Base-by-base conservation (phyloP, 37 sponge, comb jelly and placozoan species). In the Ianthella basta region DNA sequence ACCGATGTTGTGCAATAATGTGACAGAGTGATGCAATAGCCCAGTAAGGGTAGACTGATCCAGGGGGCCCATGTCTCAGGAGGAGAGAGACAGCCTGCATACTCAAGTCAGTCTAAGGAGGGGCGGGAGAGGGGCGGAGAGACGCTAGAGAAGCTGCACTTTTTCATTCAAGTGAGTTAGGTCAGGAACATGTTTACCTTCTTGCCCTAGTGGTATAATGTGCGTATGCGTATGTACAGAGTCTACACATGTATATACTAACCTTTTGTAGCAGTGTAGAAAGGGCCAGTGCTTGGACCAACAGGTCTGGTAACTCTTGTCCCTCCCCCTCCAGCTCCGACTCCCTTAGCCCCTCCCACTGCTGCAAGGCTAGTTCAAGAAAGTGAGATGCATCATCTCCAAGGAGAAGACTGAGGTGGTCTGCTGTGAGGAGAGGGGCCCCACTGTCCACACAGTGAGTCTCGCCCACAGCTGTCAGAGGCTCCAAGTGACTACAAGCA, bases 11-110 rank as follows among this genome's bases (percentile, higher is more conserved):
- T 12, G 34, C 34, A 69, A 69, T 35, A 69, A 29, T 30, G 1
- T 32, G 70, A 33, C 34, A 30, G 34, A 69, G 34, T 69, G 70
- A 69, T 69, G 70, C 70, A 69, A 69, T 30, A 32, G 70, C 70
- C 70, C 29, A 32, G 35, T 69, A 30, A 16, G 29, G 6, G 29
- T 69, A 35, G 12, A 33, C 4, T 34, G 35, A 69, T 30, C 35
- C 35, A 34, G 70, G 35, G 15, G 70, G 27, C 4, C 70, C 12
- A 33, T 69, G 34, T 30, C 34, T 30, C 18, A 69, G 35, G 33
- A 69, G 70, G 29, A 30, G 29, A 12, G 70, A 18, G 35, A 69
- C 18, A 18, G 70, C 70, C 34, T 69, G 29, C 27, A 69, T 16
- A 18, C 34, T 30, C 27, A 69, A 35, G 27, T 12, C 70, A 30